Conservation (phyloP, 2,888 invertebrate species). For the Oxytorus armatus region DNA sequence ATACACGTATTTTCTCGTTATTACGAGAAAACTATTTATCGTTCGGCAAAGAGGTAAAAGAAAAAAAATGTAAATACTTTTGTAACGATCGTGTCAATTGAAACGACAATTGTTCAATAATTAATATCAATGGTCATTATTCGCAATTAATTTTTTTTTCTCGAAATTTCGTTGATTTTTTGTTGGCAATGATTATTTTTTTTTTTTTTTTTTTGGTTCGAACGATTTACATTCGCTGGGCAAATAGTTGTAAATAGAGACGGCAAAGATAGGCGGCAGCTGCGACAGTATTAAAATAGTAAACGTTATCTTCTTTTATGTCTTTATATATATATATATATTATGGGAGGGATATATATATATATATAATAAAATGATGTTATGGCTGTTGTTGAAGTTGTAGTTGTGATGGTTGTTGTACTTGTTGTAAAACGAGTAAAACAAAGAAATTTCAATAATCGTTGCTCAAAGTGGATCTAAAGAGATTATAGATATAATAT, state of each 20-base stretch:
- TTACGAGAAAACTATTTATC: too few relatives aligned
- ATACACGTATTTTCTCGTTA: not conserved
- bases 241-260: conserved; percentile 58
- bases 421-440: conserved; percentile 56
- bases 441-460: conserved; percentile 38
- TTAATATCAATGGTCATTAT: not conserved
- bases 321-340: conserved; percentile 24
- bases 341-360: too few relatives aligned
- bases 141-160: too few relatives aligned
- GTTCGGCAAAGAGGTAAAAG: too few relatives aligned
- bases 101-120: not conserved
- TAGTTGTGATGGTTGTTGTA: conserved; percentile 62
- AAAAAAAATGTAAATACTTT: too few relatives aligned
- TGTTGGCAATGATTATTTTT: too few relatives aligned
- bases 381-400: conserved; percentile 51
- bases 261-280: conserved; percentile 72
- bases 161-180: too few relatives aligned
- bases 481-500: conserved; percentile 20
- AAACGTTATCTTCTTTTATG: conserved; percentile 24
- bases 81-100: too few relatives aligned
- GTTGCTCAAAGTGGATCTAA: conserved; percentile 56
- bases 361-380: conserved; percentile 42
- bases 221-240: conserved; percentile 6
- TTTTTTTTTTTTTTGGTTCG: too few relatives aligned
- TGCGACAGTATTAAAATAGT: conserved; percentile 69